Evolutionary conservation across 2,888 invertebrate genomes (phyloP).

Genomic region (Hyppa rectilinea): DNA sequence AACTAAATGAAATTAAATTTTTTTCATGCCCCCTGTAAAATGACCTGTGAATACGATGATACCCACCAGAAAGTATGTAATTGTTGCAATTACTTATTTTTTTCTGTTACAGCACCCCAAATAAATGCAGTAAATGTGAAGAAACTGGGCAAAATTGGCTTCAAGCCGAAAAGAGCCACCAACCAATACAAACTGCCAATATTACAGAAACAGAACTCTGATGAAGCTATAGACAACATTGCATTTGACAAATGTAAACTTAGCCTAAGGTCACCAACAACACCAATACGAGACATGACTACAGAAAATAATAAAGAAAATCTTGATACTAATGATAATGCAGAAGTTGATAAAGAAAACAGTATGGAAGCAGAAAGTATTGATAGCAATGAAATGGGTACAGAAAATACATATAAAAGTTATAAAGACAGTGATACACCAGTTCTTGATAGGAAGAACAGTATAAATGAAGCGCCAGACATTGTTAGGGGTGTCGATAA

Average conservation of each 20-base stretch:
- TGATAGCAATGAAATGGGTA: conserved; percentile 24
- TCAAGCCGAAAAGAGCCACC: conserved; percentile 63
- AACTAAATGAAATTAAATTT: neutral
- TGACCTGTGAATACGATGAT: too few species aligned
- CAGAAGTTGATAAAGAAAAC: conserved; percentile 25
- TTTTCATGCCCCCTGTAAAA: neutral
- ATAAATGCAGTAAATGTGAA: conserved; percentile 67
- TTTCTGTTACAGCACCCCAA: conserved; percentile 65
- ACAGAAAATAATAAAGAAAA: conserved; percentile 66
- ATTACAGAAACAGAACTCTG: conserved; percentile 75
- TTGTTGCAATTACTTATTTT: neutral
- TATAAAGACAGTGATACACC: conserved; percentile 64
- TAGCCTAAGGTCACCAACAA: conserved; percentile 77
- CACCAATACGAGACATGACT: conserved; percentile 54
- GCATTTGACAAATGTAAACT: conserved; percentile 86
- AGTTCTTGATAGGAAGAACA: conserved; percentile 51
- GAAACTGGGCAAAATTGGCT: conserved; percentile 76
- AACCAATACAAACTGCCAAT: conserved; percentile 71
- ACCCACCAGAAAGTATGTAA: too few species aligned
- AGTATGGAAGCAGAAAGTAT: conserved; percentile 20
- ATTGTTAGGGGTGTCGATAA: conserved; percentile 80
- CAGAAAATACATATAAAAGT: conserved; percentile 53
- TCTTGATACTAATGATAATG: conserved; percentile 51
- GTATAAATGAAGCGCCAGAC: conserved; percentile 76
- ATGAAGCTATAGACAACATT: conserved; percentile 80